A percentile compares a stretch with the other conserved stretches of the same genome.
These are phyloP conservation scores for Fukomys damarensis DNA, from an alignment of 2,113 vertebrate genomes.

Conservation along the genomic window DNA sequence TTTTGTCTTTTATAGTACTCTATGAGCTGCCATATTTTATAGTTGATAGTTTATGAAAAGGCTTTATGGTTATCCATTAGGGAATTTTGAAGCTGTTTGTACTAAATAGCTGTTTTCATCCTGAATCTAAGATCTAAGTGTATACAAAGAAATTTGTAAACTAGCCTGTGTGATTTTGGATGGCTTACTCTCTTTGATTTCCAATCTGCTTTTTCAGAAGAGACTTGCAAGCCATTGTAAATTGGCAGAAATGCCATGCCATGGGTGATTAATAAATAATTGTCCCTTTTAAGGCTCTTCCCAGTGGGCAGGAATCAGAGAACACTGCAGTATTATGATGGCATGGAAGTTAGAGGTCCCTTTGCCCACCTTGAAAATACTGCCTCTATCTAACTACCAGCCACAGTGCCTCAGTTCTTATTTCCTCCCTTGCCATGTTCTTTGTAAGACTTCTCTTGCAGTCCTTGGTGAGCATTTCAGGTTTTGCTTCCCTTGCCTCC, in stretches of 20 bases:
- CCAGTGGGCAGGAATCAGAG: neutral
- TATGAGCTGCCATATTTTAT: neutral
- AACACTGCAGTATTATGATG: neutral
- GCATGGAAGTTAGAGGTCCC: neutral
- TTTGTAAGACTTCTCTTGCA: neutral
- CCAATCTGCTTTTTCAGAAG: neutral
- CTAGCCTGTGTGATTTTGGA: neutral
- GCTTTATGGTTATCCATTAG: neutral
- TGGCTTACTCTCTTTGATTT: neutral
- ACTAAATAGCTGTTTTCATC: neutral
- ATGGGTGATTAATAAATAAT: neutral
- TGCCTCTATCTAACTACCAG: neutral
- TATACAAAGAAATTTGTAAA: neutral
- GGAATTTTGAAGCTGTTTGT: neutral
- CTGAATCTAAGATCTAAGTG: neutral
- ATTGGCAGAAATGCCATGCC: neutral
- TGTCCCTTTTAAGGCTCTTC: neutral
- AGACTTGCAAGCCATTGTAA: neutral
- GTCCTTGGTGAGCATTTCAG: neutral
- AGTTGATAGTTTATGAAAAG: neutral
- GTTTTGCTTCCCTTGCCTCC: neutral
- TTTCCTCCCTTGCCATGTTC: neutral
- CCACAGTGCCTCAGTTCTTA: neutral
- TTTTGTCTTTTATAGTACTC: neutral
- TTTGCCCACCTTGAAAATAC: neutral